Conservation (phyloP, 2,888 invertebrate species). For the Hetaerina titia region DNA sequence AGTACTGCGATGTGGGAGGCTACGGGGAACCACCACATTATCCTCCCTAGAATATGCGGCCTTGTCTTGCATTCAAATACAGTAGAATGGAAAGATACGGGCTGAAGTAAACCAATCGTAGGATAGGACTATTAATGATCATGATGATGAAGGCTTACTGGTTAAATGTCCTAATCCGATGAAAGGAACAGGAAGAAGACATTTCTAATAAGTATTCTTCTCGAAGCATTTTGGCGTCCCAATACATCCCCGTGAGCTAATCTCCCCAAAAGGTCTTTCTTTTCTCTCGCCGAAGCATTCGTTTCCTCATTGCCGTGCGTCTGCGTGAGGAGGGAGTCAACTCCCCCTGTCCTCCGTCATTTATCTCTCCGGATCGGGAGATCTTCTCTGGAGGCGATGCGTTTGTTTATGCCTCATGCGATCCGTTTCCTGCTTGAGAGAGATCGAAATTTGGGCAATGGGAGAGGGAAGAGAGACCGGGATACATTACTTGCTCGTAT, state of each 20-base stretch:
- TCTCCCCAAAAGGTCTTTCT: not conserved
- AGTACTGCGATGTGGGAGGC: too few species aligned
- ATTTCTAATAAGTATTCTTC: not conserved
- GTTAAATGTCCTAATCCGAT: too few species aligned
- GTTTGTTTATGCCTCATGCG: not conserved
- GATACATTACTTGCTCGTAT: not conserved
- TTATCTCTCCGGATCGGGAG: too few species aligned
- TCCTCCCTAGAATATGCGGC: too few species aligned
- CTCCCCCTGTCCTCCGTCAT: not conserved
- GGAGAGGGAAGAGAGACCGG: not conserved
- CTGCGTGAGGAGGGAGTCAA: not conserved
- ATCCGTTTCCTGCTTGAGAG: not conserved
- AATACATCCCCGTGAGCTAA: not conserved
- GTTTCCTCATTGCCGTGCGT: not conserved
- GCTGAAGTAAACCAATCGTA: too few species aligned
- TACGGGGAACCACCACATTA: too few species aligned
- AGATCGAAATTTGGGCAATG: not conserved
- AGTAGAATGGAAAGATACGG: too few species aligned
- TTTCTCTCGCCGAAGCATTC: not conserved
- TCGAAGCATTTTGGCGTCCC: not conserved
- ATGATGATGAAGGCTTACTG: too few species aligned
- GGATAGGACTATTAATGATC: too few species aligned
- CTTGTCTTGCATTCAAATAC: too few species aligned
- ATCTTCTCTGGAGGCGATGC: too few species aligned
- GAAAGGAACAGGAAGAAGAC: too few species aligned